These are phyloP conservation scores for Xanthorhoe designata DNA, from an alignment of 2,888 invertebrate species.

Conservation along the genomic window DNA sequence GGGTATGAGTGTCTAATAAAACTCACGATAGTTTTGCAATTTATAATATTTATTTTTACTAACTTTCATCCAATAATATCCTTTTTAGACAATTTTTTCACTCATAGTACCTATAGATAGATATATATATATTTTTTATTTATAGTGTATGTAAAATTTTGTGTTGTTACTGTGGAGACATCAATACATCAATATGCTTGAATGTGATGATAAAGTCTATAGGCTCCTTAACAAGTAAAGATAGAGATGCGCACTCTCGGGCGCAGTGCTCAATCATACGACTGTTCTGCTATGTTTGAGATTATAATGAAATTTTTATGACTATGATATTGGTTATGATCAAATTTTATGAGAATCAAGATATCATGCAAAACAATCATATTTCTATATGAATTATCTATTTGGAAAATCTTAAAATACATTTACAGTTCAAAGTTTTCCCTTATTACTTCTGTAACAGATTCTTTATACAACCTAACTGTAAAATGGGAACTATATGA, in stretches of 20 bases:
- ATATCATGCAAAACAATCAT: conserved; percentile 43
- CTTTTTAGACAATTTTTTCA: no score
- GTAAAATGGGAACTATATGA: neutral
- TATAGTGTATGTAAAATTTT: no score
- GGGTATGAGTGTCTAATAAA: no score
- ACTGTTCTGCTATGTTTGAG: conserved; percentile 78
- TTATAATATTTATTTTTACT: no score
- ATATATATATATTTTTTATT: no score
- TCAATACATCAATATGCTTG: no score
- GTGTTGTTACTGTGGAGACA: no score
- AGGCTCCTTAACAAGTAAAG: conserved; percentile 57
- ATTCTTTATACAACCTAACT: neutral
- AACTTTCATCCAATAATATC: no score
- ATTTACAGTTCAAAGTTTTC: neutral
- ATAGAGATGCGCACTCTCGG: conserved; percentile 68
- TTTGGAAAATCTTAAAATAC: neutral
- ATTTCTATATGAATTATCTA: conserved; percentile 5
- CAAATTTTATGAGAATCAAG: conserved; percentile 57
- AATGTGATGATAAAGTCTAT: conserved; percentile 36
- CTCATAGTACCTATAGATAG: no score
- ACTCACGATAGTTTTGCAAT: no score
- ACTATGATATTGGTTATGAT: conserved; percentile 69
- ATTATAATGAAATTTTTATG: conserved; percentile 83
- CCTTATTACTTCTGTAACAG: neutral
- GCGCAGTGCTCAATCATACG: conserved; percentile 74